These are phyloP conservation scores for Ooceraea biroi DNA, from an alignment of 1,140 invertebrate genomes.

Conservation along the genomic window DNA sequence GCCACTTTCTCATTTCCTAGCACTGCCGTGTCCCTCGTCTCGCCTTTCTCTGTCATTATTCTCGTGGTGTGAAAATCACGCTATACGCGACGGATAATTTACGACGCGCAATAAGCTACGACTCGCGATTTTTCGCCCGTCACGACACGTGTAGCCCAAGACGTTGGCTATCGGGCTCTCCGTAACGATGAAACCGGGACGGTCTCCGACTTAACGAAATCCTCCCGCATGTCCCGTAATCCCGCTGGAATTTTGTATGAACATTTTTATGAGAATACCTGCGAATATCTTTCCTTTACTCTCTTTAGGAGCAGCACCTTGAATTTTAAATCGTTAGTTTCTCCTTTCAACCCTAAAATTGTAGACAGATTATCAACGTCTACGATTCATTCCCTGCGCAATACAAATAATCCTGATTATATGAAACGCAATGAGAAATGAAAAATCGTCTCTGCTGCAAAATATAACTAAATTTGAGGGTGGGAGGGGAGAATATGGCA, in stretches of 20 bases:
- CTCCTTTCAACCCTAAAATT: no score
- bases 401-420: no score
- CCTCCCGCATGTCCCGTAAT: conserved; percentile 1
- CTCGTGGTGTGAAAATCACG: conserved; percentile 34
- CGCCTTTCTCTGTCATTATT: conserved; percentile 35
- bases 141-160: neutral
- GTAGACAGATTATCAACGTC: no score
- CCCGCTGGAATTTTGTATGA: conserved; percentile 2
- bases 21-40: neutral
- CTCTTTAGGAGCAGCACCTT: neutral
- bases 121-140: conserved; percentile 46
- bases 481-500: neutral
- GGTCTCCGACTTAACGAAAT: neutral
- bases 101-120: conserved; percentile 33
- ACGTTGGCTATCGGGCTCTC: conserved; percentile 19
- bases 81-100: conserved; percentile 28
- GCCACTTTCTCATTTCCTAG: conserved; percentile 31
- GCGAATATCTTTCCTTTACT: neutral
- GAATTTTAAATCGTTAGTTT: neutral
- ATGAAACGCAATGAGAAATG: no score
- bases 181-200: neutral
- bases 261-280: no score
- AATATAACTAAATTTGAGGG: conserved; percentile 24
- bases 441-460: neutral
- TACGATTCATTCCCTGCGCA: no score